Conservation (phyloP, 2,797 vertebrate genomes). For the Podarcis lilfordi region DNA sequence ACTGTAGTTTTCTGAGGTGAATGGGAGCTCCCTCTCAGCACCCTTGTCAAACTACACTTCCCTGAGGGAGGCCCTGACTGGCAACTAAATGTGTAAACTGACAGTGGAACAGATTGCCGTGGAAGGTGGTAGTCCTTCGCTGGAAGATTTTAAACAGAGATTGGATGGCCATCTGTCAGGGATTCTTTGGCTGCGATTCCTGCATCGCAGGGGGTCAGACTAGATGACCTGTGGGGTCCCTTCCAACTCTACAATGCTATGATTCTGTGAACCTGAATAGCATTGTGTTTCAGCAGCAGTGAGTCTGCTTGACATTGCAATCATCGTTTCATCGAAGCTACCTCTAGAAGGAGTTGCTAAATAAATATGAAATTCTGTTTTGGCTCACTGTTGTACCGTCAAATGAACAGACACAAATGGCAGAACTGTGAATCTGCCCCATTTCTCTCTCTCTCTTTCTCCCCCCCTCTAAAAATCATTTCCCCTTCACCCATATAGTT, state of each 20-base stretch:
- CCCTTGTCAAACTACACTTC: too few species aligned
- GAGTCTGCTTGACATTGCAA: background rate
- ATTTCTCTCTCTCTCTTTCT: background rate
- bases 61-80: background rate
- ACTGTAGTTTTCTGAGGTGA: too few species aligned
- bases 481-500: background rate
- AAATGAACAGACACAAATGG: background rate
- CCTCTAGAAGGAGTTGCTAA: background rate
- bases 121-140: too few species aligned
- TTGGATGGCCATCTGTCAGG: too few species aligned
- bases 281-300: background rate
- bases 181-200: too few species aligned
- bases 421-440: too few species aligned
- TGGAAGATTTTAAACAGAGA: too few species aligned
- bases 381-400: background rate
- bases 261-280: background rate
- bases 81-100: background rate
- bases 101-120: background rate
- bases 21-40: too few species aligned
- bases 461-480: background rate
- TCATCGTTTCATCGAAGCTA: background rate
- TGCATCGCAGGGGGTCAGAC: too few species aligned
- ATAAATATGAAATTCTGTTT: background rate
- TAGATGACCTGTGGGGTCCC: too few species aligned
- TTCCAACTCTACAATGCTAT: too few species aligned